Evolutionary conservation across 2,797 vertebrate genomes (phyloP).

Genomic region (Aphelocoma californica): DNA sequence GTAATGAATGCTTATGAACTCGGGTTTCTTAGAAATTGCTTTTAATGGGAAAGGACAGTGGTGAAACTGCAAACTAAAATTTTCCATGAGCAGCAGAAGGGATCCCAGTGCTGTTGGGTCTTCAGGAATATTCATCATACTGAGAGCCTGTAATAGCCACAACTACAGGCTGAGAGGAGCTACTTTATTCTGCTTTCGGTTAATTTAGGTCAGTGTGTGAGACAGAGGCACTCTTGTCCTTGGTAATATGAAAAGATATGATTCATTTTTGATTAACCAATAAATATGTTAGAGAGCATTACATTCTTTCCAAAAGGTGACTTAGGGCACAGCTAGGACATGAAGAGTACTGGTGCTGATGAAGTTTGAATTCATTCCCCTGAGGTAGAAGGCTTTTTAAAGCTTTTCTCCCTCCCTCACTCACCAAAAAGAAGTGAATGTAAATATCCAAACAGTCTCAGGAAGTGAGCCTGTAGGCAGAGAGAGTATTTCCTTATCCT

Average conservation of each 20-base stretch:
- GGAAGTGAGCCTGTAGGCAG: not conserved
- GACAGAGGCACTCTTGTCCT: not conserved
- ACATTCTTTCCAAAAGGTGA: not conserved
- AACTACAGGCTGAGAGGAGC: not conserved
- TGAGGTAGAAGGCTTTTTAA: not conserved
- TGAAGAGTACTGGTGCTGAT: not conserved
- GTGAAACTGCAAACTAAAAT: not conserved
- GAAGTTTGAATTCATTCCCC: not conserved
- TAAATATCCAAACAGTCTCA: not conserved
- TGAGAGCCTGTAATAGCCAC: not conserved
- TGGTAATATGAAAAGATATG: not conserved
- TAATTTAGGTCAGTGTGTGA: not conserved
- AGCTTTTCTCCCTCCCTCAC: not conserved
- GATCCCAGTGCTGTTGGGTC: not conserved
- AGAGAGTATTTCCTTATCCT: not conserved
- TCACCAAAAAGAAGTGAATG: not conserved
- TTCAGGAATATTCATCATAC: not conserved
- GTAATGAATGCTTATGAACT: not conserved
- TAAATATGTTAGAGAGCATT: slow-evolving; percentile 1
- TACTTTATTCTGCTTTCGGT: not conserved
- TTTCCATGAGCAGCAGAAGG: not conserved
- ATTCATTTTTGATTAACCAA: not conserved
- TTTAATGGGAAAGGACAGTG: not conserved
- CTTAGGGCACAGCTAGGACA: not conserved
- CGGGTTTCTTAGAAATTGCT: not conserved